Evolutionary conservation across 2,888 invertebrate species (phyloP), one percentile per base, ranked within the genome.

Genomic region (Drosophila infuscata): DNA sequence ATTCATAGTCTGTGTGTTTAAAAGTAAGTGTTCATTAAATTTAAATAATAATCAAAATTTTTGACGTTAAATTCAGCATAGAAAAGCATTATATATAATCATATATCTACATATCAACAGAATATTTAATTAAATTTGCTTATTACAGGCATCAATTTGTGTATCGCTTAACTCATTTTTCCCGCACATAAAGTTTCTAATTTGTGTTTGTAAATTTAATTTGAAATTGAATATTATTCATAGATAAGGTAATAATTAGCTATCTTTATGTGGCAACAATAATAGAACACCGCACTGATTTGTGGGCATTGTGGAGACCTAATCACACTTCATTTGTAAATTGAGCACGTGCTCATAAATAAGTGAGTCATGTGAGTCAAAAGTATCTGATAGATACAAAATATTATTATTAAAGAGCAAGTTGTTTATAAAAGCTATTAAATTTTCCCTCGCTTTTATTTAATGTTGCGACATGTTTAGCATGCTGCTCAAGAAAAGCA

Each of bases 351-450:
- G 58, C 51, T 8, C 32, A 30, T 36, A 25, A n/a, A 25, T 29
- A 29, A 17, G 17, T 17, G 20, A 32, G 33, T 25, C 3, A 25
- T 8, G 17, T 41, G 15, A 29, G 52, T 41, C 33, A 38, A 15
- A 43, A 41, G 75, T 76, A 73, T 60, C 56, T 63, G 20, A 17
- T 43, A 57, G 68, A 73, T 78, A 51, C 60, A 54, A 58, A 35
- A 70, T 46, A 32, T 33, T 35, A 15, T 49, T 11, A 60, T 33
- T 29, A 32, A 15, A 43, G n/a, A 43, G 6, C 17, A 41, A 51
- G 66, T 72, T 63, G 53, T 46, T 56, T 56, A 59, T 49, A 56
- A 59, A 48, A 36, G 49, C 53, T 36, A 62, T 48, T 69, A 48
- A 49, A 49, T 8, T 9, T 20, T 20, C 29, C 41, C 29, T n/a